Evolutionary conservation across 2,888 invertebrate genomes (phyloP), one percentile per base, ranked within the genome.

Genomic region (Dysmachus trigonus): DNA sequence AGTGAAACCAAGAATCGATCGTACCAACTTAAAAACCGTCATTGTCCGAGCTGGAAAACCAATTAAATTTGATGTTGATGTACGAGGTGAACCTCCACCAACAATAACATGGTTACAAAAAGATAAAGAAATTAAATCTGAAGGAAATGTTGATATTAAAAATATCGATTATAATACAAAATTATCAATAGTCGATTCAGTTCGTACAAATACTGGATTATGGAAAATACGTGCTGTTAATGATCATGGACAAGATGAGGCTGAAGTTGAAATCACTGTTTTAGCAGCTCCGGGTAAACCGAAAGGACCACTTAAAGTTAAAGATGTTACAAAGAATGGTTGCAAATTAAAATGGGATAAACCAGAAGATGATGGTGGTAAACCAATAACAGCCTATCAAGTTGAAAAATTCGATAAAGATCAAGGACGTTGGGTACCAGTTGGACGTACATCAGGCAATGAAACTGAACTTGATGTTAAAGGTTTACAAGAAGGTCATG

Each of bases 1-100:
- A 98, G 98, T 99, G 91, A 98, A 99, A 93, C 99, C 99, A 62
- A 96, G 97, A 91, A 99, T 99, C 91, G 98, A 99, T 92, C 95
- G 98, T 89, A 97, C 98, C 2, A 98, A 98, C 92, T 93, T 99
- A 88, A 98, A 98, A 92, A 95, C 97, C 76, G 93, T 98, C 74
- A 95, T 96, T 13, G 96, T 99, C 15, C 96, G 98, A 89, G 97
- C 97, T 88, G 98, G 98, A 51, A 98, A 98, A 92, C 94, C 95
- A 0, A 95, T 99, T 88, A 97, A 97, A 92, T 96, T 98, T 91
- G 98, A 98, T 91, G 95, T 99, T 62, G 97, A 98, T 91, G 97
- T 98, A 41, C 95, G 95, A 89, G 99, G 99, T 89, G 99, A 99
- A 92, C 99, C 99, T 1, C 95, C 97, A 87, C 99, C 99, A 87